Percentiles rank a stretch among this genome's conserved stretches.
These are phyloP conservation scores for Candidula unifasciata DNA, from an alignment of 2,888 invertebrate species.

Conservation along the genomic window DNA sequence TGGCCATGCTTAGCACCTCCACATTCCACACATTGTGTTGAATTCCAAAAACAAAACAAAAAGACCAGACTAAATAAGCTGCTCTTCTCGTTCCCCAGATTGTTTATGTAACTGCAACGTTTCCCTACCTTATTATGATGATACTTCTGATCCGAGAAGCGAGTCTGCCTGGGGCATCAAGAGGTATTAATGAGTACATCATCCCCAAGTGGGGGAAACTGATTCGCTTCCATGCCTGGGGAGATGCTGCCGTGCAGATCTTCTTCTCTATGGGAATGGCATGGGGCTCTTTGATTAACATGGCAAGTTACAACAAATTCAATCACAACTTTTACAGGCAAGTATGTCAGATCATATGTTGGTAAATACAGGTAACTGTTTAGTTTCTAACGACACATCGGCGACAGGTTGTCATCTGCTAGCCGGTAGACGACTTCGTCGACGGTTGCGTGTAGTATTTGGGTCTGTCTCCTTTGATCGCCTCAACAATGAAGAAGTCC, in stretches of 20 bases:
- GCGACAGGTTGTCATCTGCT: too few relatives aligned
- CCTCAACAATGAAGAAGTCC: too few relatives aligned
- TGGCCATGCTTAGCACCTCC: too few relatives aligned
- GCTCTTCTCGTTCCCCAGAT: constrained; percentile 65
- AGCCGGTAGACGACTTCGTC: too few relatives aligned
- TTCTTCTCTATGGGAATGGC: constrained; percentile 74
- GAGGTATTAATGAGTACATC: constrained; percentile 68
- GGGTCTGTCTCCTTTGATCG: too few relatives aligned
- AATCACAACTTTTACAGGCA: constrained; percentile 71
- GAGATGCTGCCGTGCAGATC: constrained; percentile 72
- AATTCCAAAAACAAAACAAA: too few relatives aligned
- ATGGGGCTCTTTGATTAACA: constrained; percentile 70
- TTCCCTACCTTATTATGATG: constrained; percentile 62
- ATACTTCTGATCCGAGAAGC: constrained; percentile 63
- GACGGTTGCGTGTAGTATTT: too few relatives aligned
- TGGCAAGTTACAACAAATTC: constrained; percentile 71
- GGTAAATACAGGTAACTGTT: too few relatives aligned
- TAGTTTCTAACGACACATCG: too few relatives aligned
- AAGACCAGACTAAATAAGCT: too few relatives aligned
- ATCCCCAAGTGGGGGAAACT: constrained; percentile 67
- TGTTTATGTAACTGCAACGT: constrained; percentile 65
- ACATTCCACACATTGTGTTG: too few relatives aligned
- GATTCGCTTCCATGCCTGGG: constrained; percentile 65
- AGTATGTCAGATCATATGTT: constrained; percentile 27
- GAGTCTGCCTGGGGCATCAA: constrained; percentile 65